Evolutionary conservation across 2,888 invertebrate species (phyloP).

Genomic region (Alloscopus bannaensis): DNA sequence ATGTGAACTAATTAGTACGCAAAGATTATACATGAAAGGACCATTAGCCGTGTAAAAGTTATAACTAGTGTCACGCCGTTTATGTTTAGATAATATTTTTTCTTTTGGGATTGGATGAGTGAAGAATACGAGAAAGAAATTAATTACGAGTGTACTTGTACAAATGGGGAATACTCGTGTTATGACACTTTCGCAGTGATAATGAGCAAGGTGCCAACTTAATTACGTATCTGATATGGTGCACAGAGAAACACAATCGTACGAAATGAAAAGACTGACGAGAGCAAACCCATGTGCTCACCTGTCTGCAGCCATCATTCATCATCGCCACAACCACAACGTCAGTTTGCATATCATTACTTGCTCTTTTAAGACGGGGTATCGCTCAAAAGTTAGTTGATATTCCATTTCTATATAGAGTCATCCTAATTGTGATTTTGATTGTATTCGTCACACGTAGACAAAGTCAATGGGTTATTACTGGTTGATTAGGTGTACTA

Average conservation of each 20-base stretch:
- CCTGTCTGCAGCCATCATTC: conserved; percentile 2
- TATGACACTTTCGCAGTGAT: neutral
- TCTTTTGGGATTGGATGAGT: neutral
- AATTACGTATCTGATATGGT: neutral
- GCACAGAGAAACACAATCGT: no score
- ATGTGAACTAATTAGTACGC: conserved; percentile 31
- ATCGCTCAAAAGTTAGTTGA: no score
- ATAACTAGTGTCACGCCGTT: neutral
- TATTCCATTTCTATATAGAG: neutral
- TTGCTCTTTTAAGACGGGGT: neutral
- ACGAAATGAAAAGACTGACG: no score
- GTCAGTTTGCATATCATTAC: neutral
- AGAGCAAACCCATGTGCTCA: neutral
- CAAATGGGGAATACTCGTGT: neutral
- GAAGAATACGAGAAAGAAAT: neutral
- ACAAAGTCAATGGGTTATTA: no score
- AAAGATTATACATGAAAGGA: neutral
- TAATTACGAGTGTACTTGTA: neutral
- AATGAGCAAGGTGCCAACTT: neutral
- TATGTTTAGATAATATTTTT: neutral
- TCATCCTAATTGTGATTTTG: neutral
- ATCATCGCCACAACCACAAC: neutral
- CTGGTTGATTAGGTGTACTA: neutral
- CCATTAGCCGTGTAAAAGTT: neutral
- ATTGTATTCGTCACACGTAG: no score